These are phyloP conservation scores for human (Homo sapiens) DNA, from an alignment of 2,113 vertebrate genomes.

Conservation along the genomic window GRCh38 chr1:8985501-8986000, in stretches of 20 bases:
- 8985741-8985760: no score
- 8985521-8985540: constrained; percentile 83
- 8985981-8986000: background rate
- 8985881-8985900: no score
- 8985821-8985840: no score
- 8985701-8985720: background rate
- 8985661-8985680: background rate
- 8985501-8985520: constrained; percentile 83
- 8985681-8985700: background rate
- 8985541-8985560: constrained; percentile 89
- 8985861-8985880: no score
- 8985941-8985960: background rate
- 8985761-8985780: no score
- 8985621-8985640: background rate
- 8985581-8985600: constrained; percentile 68
- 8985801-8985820: no score
- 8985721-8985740: background rate
- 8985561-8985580: constrained; percentile 81
- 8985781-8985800: no score
- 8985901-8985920: background rate
- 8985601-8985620: constrained; percentile 65
- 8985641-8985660: background rate
- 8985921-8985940: background rate
- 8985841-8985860: no score
- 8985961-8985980: background rate